Evolutionary conservation across 2,113 vertebrate species (phyloP).

Genomic region (Seriola quinqueradiata): DNA sequence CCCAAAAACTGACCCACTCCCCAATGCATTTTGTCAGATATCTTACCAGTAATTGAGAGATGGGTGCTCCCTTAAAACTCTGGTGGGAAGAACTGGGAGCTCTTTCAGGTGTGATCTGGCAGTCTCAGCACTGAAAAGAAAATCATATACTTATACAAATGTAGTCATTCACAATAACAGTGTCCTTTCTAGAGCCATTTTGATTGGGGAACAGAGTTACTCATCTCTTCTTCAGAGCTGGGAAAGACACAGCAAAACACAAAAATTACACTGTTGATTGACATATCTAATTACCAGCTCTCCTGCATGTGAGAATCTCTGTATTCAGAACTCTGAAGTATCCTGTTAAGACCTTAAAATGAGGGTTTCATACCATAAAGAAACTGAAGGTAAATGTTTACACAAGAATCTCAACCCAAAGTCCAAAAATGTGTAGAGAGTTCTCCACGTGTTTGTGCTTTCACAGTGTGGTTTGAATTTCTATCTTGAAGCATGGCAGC

Average conservation of each 20-base stretch:
- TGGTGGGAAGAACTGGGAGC: conserved; percentile 91
- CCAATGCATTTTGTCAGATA: conserved; percentile 15
- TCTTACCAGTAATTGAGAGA: conserved; percentile 95
- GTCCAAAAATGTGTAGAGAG: conserved; percentile 26
- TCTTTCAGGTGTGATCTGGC: conserved; percentile 91
- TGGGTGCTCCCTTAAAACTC: conserved; percentile 94
- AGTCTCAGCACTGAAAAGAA: conserved; percentile 87
- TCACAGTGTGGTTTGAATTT: conserved; percentile 61
- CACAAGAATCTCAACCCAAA: conserved; percentile 20
- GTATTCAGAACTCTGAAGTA: background rate
- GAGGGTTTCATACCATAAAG: conserved; percentile 3
- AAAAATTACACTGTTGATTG: background rate
- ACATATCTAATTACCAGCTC: conserved; percentile 21
- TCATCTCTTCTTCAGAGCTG: background rate
- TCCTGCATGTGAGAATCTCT: background rate
- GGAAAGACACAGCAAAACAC: background rate
- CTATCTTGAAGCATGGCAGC: conserved; percentile 50
- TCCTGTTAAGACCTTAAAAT: conserved; percentile 11
- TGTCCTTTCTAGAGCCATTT: background rate
- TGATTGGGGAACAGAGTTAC: background rate
- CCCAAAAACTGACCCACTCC: background rate
- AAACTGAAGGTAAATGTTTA: conserved; percentile 44
- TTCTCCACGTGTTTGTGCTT: conserved; percentile 46
- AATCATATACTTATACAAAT: background rate
- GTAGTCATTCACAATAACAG: background rate